Conservation (phyloP, 2,888 invertebrate genomes). For the Rapana venosa region DNA sequence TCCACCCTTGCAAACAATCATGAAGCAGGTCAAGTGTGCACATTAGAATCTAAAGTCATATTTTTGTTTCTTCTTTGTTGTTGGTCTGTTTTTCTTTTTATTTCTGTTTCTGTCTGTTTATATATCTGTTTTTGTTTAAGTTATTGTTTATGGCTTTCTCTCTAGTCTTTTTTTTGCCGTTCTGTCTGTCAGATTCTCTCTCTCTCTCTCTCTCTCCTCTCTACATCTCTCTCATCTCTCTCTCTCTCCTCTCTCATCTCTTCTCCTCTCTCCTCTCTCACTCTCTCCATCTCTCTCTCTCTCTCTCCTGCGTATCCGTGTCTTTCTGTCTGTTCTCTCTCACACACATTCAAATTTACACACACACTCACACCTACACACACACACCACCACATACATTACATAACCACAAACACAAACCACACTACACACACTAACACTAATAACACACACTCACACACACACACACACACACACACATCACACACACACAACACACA, state of each 20-base stretch:
- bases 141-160: no score
- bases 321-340: background rate
- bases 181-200: background rate
- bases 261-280: background rate
- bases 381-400: background rate
- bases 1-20: no score
- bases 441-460: background rate
- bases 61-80: no score
- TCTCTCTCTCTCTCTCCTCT: background rate
- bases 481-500: conserved; percentile 11
- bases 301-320: background rate
- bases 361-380: background rate
- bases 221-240: background rate
- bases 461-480: background rate
- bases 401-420: background rate
- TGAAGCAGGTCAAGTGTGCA: no score
- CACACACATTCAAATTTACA: background rate
- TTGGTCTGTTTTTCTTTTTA: no score
- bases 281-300: background rate
- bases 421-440: background rate
- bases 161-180: no score
- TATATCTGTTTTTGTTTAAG: no score
- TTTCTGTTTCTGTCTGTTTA: no score
- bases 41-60: no score
- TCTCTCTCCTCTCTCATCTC: background rate